These are phyloP conservation scores for Endotricha flammealis DNA, from an alignment of 2,888 invertebrate genomes.

Conservation along the genomic window DNA sequence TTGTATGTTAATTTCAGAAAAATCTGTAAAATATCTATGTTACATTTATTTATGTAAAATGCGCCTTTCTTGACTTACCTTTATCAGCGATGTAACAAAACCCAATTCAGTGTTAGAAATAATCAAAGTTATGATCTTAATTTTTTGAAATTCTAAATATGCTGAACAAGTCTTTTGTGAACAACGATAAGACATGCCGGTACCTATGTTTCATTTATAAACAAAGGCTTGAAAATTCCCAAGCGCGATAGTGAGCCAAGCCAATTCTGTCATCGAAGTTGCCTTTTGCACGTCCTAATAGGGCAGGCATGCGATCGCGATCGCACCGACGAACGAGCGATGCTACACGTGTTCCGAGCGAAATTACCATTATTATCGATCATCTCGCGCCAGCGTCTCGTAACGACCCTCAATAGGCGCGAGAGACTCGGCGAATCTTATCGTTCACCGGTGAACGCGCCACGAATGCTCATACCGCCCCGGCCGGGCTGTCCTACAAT, in stretches of 20 bases:
- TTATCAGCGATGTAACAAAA: too few species aligned
- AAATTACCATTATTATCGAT: slow-evolving; percentile 79
- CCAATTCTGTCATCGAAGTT: slow-evolving; percentile 53
- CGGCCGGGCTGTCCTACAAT: slow-evolving; percentile 49
- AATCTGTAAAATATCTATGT: too few species aligned
- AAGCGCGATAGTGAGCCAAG: slow-evolving; percentile 25
- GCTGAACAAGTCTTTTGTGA: too few species aligned
- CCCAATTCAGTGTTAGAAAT: too few species aligned
- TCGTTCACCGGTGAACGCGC: slow-evolving; percentile 7
- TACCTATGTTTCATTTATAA: slow-evolving; percentile 17
- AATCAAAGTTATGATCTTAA: too few species aligned
- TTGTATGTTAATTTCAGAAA: slow-evolving; percentile 5
- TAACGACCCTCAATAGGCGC: slow-evolving; percentile 72
- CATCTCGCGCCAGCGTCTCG: slow-evolving; percentile 66
- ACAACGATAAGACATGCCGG: too few species aligned
- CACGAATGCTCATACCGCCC: slow-evolving; percentile 21
- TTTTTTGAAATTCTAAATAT: too few species aligned
- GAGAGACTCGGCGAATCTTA: slow-evolving; percentile 40
- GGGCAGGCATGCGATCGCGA: slow-evolving; percentile 57
- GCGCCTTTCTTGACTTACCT: too few species aligned
- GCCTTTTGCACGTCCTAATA: slow-evolving; percentile 64
- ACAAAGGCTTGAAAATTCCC: slow-evolving; percentile 20
- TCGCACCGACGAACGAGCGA: slow-evolving; percentile 58
- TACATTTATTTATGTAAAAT: too few species aligned
- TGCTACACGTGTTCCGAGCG: slow-evolving; percentile 67